Percentiles rank a stretch among this genome's conserved stretches.
phyloP scores from a whole-genome alignment of 2,797 vertebrate genomes.

The Lemur catta region DNA sequence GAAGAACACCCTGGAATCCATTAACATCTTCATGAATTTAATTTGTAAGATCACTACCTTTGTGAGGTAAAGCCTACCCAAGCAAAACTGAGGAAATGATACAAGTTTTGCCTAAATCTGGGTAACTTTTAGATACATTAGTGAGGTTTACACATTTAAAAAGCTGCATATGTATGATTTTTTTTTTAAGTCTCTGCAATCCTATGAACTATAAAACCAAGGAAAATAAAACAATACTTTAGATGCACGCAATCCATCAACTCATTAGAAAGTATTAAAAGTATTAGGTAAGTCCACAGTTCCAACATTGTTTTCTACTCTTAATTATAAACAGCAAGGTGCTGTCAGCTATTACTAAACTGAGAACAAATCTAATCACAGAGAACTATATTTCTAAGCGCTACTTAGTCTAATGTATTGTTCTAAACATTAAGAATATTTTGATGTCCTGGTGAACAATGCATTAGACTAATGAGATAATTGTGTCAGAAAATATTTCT shows the following conservation, averaged over 20 bases:
- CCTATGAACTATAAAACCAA: background rate
- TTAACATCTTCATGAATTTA: background rate
- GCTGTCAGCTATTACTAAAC: background rate
- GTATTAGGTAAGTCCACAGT: background rate
- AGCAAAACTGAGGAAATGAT: background rate
- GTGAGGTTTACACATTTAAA: background rate
- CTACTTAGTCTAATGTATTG: background rate
- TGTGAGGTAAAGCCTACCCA: background rate
- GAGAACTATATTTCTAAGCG: background rate
- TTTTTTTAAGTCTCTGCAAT: background rate
- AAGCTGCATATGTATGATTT: background rate
- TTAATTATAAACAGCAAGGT: background rate
- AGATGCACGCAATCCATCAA: background rate
- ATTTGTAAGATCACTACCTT: background rate
- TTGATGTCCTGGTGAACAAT: background rate
- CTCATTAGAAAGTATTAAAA: background rate
- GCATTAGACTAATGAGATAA: background rate
- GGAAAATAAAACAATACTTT: background rate
- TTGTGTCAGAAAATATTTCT: background rate
- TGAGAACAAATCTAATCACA: background rate
- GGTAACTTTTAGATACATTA: background rate
- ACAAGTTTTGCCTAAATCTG: background rate
- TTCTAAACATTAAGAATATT: slow-evolving; percentile 19
- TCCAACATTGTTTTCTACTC: background rate
- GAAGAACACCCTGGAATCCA: background rate